phyloP scores from a whole-genome alignment of 2,113 vertebrate genomes.

The Copsychus sechellarum region DNA sequence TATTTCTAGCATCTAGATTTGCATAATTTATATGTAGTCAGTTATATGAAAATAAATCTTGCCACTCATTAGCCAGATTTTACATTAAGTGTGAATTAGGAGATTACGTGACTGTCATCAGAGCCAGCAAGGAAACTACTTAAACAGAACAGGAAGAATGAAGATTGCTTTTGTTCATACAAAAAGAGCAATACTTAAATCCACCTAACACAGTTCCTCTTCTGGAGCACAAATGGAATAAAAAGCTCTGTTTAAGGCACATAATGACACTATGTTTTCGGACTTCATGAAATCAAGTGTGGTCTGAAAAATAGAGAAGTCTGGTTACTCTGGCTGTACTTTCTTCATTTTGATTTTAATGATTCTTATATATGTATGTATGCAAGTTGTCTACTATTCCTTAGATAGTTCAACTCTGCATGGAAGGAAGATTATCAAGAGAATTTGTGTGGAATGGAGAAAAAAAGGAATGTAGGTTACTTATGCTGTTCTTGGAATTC shows the following conservation, averaged over 20 bases:
- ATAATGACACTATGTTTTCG: neutral
- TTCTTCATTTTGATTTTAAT: neutral
- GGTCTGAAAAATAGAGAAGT: neutral
- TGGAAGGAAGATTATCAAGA: neutral
- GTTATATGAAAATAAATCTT: neutral
- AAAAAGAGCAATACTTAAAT: neutral
- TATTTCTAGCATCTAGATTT: neutral
- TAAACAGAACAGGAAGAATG: neutral
- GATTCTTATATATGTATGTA: neutral
- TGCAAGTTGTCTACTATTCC: neutral
- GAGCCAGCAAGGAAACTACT: neutral
- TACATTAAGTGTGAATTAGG: neutral
- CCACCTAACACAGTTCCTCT: neutral
- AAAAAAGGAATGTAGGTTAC: neutral
- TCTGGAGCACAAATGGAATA: neutral
- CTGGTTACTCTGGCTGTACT: neutral
- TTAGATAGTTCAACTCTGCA: neutral
- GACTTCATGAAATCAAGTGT: neutral
- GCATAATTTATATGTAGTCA: neutral
- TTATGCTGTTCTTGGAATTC: neutral
- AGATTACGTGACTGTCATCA: neutral
- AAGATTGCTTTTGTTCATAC: neutral
- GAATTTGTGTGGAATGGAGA: neutral
- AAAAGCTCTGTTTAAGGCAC: neutral
- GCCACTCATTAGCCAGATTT: neutral